phyloP scores from a whole-genome alignment of 2,888 invertebrate genomes.

The Napeogenes inachia region DNA sequence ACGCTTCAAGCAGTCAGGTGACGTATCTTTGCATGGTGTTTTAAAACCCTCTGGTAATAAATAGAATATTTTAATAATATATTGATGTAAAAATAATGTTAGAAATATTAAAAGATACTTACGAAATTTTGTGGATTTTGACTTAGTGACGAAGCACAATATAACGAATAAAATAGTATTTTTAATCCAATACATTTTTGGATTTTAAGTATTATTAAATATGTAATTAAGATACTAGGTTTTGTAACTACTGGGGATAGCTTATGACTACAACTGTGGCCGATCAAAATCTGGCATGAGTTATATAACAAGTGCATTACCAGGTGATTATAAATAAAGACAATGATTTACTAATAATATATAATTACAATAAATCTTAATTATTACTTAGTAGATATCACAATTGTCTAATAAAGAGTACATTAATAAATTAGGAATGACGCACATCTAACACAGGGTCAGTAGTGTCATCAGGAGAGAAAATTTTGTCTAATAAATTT shows the following conservation, averaged over 20 bases:
- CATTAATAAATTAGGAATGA: not conserved
- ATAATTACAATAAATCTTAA: not conserved
- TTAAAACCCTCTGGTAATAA: conserved; percentile 30
- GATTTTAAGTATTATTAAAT: not conserved
- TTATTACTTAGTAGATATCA: not conserved
- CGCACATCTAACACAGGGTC: not conserved
- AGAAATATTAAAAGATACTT: not conserved
- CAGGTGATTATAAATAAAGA: conserved; percentile 2
- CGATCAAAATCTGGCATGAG: not conserved
- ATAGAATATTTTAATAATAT: too few relatives aligned
- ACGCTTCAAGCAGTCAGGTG: conserved; percentile 43
- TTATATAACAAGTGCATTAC: not conserved
- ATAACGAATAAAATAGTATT: not conserved
- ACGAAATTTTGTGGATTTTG: not conserved
- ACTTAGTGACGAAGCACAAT: not conserved
- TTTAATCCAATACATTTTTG: not conserved
- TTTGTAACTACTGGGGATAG: not conserved
- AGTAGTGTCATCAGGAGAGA: not conserved
- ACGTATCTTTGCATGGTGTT: conserved; percentile 40
- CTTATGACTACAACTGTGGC: not conserved
- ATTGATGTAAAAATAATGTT: not conserved
- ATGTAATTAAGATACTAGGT: not conserved
- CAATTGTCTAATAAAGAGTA: conserved; percentile 1
- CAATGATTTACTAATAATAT: conserved; percentile 1
- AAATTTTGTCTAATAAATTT: conserved; percentile 1